Conservation (phyloP, 1,140 invertebrate species). For the Pollicipes pollicipes region DNA sequence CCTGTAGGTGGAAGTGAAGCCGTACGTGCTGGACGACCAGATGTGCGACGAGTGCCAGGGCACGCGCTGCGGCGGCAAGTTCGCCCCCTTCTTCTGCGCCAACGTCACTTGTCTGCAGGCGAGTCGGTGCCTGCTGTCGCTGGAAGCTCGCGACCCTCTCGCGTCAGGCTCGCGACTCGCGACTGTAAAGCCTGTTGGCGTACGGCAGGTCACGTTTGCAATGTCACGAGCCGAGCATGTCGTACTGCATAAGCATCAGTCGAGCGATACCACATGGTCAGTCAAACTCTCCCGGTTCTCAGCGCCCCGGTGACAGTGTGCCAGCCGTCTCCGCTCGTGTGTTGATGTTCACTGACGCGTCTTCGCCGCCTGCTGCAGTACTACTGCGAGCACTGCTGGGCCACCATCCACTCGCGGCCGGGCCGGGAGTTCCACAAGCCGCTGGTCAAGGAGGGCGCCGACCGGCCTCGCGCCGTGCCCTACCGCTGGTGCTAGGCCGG, state of each 20-base stretch:
- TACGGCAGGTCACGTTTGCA: too few species aligned
- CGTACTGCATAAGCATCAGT: too few species aligned
- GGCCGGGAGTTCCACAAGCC: conserved; percentile 97
- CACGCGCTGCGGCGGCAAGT: conserved; percentile 86
- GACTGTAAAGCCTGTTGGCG: too few species aligned
- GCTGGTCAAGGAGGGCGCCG: conserved; percentile 94
- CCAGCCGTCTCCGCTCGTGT: too few species aligned
- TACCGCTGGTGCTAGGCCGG: conserved; percentile 60
- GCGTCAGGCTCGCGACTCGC: too few species aligned
- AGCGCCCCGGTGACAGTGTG: too few species aligned
- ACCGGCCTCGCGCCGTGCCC: conserved; percentile 72
- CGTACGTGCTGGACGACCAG: conserved; percentile 97
- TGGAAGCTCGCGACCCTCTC: too few species aligned
- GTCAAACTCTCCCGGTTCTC: too few species aligned
- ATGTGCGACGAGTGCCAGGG: conserved; percentile 99
- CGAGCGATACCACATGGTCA: too few species aligned
- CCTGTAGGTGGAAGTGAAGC: conserved; percentile 78
- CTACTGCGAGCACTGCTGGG: conserved; percentile 99
- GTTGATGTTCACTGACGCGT: too few species aligned
- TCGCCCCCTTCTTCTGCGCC: conserved; percentile 97
- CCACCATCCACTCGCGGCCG: conserved; percentile 88
- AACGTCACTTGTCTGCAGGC: conserved; percentile 95
- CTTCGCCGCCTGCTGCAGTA: conserved; percentile 45
- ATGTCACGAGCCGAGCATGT: too few species aligned
- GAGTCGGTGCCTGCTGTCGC: too few species aligned